Percentiles rank a stretch among this genome's conserved stretches.
phyloP scores from a whole-genome alignment of 2,113 vertebrate genomes.

The Sinocyclocheilus maitianheensis region DNA sequence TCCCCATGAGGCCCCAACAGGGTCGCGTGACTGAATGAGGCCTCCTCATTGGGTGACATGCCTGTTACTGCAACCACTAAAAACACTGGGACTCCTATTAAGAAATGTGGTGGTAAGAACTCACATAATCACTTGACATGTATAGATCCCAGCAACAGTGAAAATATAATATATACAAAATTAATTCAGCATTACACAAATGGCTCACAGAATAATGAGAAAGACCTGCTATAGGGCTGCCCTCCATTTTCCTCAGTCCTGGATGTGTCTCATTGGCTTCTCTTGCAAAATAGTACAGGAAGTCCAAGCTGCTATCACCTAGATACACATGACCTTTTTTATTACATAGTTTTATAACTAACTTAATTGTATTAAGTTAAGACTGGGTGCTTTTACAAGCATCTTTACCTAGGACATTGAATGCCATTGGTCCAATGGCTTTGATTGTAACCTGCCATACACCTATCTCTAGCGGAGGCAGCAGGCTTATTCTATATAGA shows the following conservation, averaged over 20 bases:
- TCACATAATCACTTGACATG: neutral
- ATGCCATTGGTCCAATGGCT: constrained; percentile 68
- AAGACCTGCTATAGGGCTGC: constrained; percentile 81
- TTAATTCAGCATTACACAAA: neutral
- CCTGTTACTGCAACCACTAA: constrained; percentile 74
- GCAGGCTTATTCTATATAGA: constrained; percentile 76
- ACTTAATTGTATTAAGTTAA: neutral
- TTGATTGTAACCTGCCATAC: constrained; percentile 75
- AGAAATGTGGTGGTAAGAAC: neutral
- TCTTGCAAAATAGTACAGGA: constrained; percentile 84
- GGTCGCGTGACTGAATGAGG: constrained; percentile 70
- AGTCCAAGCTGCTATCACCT: constrained; percentile 83
- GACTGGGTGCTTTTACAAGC: neutral
- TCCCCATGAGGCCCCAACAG: constrained; percentile 70
- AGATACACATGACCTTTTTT: neutral
- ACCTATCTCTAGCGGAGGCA: constrained; percentile 71
- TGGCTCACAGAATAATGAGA: neutral
- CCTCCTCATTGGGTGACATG: constrained; percentile 56
- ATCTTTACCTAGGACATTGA: constrained; percentile 80
- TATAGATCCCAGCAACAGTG: neutral
- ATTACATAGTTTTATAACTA: neutral
- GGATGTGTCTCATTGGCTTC: constrained; percentile 80
- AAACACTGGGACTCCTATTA: constrained; percentile 68
- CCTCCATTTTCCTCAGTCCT: constrained; percentile 79
- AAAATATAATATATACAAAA: neutral